Percentiles rank a stretch among this genome's conserved stretches.
Conservation (phyloP, 35 echinoderm and acorn worm species). For the Nesometra sesokonis region DNA sequence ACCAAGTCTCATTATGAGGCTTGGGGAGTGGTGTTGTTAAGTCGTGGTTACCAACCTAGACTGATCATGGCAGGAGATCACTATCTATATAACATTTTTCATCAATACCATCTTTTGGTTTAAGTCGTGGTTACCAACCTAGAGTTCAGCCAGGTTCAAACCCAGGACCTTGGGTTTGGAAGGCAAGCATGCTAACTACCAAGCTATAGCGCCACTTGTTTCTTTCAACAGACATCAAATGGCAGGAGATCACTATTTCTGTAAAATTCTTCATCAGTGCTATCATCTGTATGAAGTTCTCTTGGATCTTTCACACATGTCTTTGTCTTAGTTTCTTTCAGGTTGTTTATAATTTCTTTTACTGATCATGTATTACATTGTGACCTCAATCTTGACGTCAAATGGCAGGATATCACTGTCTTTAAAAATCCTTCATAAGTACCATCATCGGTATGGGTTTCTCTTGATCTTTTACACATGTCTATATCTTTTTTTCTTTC, state of each 20-base stretch:
- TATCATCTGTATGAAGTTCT: conserved; percentile 4
- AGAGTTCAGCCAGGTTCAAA: no score
- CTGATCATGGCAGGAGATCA: conserved; percentile 57
- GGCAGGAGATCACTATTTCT: conserved; percentile 72
- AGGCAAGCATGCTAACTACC: no score
- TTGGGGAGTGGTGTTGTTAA: no score
- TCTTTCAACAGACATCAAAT: conserved; percentile 19
- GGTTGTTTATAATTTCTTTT: conserved; percentile 67
- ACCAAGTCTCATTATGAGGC: no score
- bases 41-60: no score
- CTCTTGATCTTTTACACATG: background rate
- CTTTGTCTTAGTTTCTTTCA: conserved; percentile 31
- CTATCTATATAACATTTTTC: conserved; percentile 87
- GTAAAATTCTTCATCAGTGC: conserved; percentile 86
- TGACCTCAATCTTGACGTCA: conserved; percentile 47
- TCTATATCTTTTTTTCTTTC: conserved; percentile 27
- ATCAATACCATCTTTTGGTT: no score
- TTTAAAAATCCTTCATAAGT: conserved; percentile 88
- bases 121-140: no score
- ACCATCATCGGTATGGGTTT: conserved; percentile 30
- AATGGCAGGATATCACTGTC: conserved; percentile 65
- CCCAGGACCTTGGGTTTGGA: no score
- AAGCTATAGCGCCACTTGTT: conserved; percentile 18
- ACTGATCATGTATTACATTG: conserved; percentile 70
- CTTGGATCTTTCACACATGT: background rate